These are phyloP conservation scores for Scytalopus superciliaris DNA, from an alignment of 2,113 vertebrate species.

Conservation along the genomic window DNA sequence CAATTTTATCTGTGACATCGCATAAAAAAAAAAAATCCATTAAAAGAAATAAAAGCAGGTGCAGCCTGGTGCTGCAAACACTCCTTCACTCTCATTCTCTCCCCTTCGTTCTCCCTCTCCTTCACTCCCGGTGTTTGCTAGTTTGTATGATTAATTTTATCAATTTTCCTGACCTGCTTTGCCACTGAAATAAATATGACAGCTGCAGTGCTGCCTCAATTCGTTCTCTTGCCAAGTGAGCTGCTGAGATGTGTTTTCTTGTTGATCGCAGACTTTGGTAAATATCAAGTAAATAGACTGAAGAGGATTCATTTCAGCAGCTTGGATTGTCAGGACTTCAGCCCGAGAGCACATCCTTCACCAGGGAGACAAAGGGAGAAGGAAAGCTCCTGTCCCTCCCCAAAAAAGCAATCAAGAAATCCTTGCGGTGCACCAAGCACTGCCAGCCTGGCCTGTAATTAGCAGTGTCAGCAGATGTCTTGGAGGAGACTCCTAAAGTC, in stretches of 20 bases:
- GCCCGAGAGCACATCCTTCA: constrained; percentile 30
- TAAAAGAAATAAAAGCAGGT: constrained; percentile 76
- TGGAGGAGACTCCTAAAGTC: not conserved
- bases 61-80: constrained; percentile 61
- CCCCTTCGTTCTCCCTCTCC: constrained; percentile 58
- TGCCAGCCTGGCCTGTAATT: not conserved
- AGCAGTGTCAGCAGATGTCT: not conserved
- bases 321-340: constrained; percentile 65
- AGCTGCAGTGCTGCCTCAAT: constrained; percentile 74
- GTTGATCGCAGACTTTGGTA: constrained; percentile 73
- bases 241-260: constrained; percentile 75
- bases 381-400: constrained; percentile 23
- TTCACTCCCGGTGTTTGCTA: constrained; percentile 75
- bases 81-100: constrained; percentile 71
- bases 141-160: constrained; percentile 84
- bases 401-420: constrained; percentile 37
- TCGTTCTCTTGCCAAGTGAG: constrained; percentile 77
- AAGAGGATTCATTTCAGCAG: constrained; percentile 70
- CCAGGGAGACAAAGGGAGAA: not conserved
- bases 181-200: constrained; percentile 80
- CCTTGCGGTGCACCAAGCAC: not conserved
- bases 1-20: constrained; percentile 63
- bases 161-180: constrained; percentile 83
- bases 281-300: constrained; percentile 76
- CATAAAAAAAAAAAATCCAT: constrained; percentile 68